Conservation (phyloP, 2,113 vertebrate genomes). For the Okapia johnstoni region DNA sequence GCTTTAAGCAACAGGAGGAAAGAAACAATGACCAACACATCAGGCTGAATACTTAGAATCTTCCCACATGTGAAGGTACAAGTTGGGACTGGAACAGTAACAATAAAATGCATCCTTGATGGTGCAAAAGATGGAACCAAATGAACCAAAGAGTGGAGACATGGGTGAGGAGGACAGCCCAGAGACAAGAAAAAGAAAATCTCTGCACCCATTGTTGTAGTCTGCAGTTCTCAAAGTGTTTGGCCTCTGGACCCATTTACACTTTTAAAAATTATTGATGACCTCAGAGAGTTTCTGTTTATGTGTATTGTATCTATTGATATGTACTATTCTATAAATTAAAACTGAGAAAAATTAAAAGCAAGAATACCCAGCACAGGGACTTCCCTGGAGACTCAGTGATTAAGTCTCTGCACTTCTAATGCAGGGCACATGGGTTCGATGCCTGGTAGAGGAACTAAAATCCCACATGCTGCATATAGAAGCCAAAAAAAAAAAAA, state of each 20-base stretch:
- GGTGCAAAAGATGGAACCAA: background rate
- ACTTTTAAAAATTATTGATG: background rate
- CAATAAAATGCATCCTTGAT: background rate
- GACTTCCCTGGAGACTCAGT: background rate
- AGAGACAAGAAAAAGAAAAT: too few relatives aligned
- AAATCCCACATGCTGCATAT: background rate
- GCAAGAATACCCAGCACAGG: background rate
- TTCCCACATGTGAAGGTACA: background rate
- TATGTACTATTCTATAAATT: background rate
- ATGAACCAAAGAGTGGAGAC: background rate
- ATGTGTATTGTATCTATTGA: background rate
- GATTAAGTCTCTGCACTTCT: background rate
- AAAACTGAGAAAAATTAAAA: background rate
- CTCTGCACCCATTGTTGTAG: too few relatives aligned
- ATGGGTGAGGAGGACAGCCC: background rate
- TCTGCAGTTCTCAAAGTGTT: background rate
- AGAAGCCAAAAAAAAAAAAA: background rate
- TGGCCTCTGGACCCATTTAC: background rate
- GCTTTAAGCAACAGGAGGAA: background rate
- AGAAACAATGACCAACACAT: background rate
- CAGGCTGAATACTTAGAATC: background rate
- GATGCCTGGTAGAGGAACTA: background rate
- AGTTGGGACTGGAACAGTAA: background rate
- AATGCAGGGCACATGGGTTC: rapidly evolving
- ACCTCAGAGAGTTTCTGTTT: background rate